Evolutionary conservation across 2,113 vertebrate species (phyloP).

Genomic region (Mola mola): DNA sequence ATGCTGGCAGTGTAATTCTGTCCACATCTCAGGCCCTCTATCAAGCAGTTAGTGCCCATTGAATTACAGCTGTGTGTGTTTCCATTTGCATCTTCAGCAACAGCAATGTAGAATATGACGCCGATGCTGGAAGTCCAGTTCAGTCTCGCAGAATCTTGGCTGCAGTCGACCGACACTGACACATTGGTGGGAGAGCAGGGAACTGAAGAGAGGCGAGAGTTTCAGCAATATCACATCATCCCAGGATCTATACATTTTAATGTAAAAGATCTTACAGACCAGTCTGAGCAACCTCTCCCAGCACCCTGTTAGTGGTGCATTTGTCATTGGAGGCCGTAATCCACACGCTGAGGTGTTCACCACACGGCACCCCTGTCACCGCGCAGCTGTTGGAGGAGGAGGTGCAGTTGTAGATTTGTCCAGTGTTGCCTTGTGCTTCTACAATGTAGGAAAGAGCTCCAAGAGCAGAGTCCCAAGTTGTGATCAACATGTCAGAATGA

Average conservation of each 20-base stretch:
- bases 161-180: slow-evolving; percentile 59
- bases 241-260: too few species aligned
- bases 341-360: slow-evolving; percentile 78
- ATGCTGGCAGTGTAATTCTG: slow-evolving; percentile 72
- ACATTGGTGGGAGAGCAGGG: slow-evolving; percentile 76
- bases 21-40: slow-evolving; percentile 76
- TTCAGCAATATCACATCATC: too few species aligned
- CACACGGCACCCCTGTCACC: slow-evolving; percentile 69
- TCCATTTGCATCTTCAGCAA: slow-evolving; percentile 55
- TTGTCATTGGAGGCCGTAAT: slow-evolving; percentile 72
- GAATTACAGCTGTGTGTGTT: slow-evolving; percentile 53
- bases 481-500: slow-evolving; percentile 45
- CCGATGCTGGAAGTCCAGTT: slow-evolving; percentile 70
- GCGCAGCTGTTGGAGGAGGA: slow-evolving; percentile 71
- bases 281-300: slow-evolving; percentile 71
- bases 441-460: slow-evolving; percentile 77
- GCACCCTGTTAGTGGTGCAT: slow-evolving; percentile 67
- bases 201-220: slow-evolving; percentile 51
- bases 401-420: slow-evolving; percentile 76
- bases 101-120: slow-evolving; percentile 64
- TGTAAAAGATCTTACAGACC: slow-evolving; percentile 67
- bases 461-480: slow-evolving; percentile 72
- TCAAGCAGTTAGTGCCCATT: slow-evolving; percentile 49
- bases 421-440: slow-evolving; percentile 71
- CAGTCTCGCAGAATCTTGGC: slow-evolving; percentile 55